These are phyloP conservation scores for Drosophila mimica DNA, from an alignment of 2,888 invertebrate genomes.

Conservation along the genomic window DNA sequence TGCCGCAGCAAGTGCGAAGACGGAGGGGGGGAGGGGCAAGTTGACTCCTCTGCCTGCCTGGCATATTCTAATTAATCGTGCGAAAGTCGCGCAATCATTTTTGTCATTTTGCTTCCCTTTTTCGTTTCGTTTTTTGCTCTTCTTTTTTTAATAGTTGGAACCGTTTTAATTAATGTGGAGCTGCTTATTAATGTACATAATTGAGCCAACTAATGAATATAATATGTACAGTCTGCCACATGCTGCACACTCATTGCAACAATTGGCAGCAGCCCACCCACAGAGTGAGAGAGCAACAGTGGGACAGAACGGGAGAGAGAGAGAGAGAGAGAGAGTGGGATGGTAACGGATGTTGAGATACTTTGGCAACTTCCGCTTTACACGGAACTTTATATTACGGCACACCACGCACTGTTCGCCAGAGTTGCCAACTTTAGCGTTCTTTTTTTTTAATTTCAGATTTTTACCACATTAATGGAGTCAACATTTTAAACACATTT, in stretches of 20 bases:
- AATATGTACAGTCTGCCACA: slow-evolving; percentile 9
- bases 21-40: not conserved
- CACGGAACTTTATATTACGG: slow-evolving; percentile 54
- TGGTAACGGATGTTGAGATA: slow-evolving; percentile 62
- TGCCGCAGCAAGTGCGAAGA: not conserved
- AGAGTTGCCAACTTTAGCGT: not conserved
- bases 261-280: slow-evolving; percentile 58
- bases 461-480: not conserved
- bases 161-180: slow-evolving; percentile 63
- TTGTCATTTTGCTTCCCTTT: not conserved
- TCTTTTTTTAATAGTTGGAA: slow-evolving; percentile 28
- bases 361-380: slow-evolving; percentile 67
- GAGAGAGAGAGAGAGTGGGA: not conserved
- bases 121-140: not conserved
- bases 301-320: slow-evolving; percentile 1
- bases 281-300: not conserved
- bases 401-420: slow-evolving; percentile 58
- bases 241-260: slow-evolving; percentile 35
- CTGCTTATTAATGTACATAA: slow-evolving; percentile 49
- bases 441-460: not conserved
- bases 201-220: slow-evolving; percentile 22
- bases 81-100: slow-evolving; percentile 53
- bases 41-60: slow-evolving; percentile 7
- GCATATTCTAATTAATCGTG: slow-evolving; percentile 67
- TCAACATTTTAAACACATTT: not conserved